A percentile compares a stretch with the other conserved stretches of the same genome.
These are phyloP conservation scores for Pomacea canaliculata DNA, from an alignment of 2,888 invertebrate genomes.

Conservation along the genomic window DNA sequence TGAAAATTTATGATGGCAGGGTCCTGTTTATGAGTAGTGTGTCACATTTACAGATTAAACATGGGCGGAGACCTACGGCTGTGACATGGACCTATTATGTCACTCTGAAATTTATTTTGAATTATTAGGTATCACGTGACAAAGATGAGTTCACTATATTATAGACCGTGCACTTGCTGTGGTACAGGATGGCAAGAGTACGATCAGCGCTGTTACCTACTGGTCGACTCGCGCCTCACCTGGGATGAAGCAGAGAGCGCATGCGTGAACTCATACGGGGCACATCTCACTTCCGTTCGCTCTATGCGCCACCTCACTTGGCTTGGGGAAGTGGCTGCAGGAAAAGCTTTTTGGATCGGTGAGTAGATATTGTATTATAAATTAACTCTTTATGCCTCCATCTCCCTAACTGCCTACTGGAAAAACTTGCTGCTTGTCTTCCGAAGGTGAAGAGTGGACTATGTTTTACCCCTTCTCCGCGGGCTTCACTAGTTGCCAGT, in stretches of 20 bases:
- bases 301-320: constrained; percentile 57
- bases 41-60: too few relatives aligned
- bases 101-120: too few relatives aligned
- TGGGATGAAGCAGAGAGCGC: constrained; percentile 63
- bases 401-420: neutral
- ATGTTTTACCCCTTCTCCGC: too few relatives aligned
- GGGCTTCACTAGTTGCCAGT: too few relatives aligned
- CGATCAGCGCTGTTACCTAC: constrained; percentile 62
- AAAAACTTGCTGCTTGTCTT: neutral
- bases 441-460: too few relatives aligned
- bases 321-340: constrained; percentile 53
- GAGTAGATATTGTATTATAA: constrained; percentile 15
- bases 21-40: too few relatives aligned
- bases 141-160: too few relatives aligned
- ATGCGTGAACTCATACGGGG: constrained; percentile 56
- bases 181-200: constrained; percentile 59
- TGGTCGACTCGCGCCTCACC: constrained; percentile 54
- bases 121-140: too few relatives aligned
- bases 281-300: constrained; percentile 59
- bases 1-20: too few relatives aligned
- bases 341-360: constrained; percentile 67
- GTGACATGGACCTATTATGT: too few relatives aligned
- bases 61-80: too few relatives aligned
- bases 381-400: neutral
- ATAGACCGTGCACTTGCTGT: too few relatives aligned